Evolutionary conservation across 2,113 vertebrate genomes (phyloP).

Genomic region (Fregetta grallaria): DNA sequence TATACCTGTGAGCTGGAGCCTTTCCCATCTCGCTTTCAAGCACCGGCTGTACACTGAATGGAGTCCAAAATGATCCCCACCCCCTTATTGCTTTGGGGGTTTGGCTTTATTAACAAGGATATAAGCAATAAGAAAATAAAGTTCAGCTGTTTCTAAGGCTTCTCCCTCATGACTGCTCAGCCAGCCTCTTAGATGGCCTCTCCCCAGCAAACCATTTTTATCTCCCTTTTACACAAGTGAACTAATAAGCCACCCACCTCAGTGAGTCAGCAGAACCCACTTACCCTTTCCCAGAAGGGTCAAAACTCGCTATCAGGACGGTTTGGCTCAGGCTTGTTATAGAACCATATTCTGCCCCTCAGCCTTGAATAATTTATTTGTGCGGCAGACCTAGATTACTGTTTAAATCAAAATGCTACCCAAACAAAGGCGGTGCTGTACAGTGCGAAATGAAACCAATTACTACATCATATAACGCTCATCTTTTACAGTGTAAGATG

Average conservation of each 20-base stretch:
- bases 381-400: constrained; percentile 41
- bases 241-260: constrained; percentile 66
- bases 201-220: constrained; percentile 60
- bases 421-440: constrained; percentile 60
- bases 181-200: constrained; percentile 51
- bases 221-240: constrained; percentile 59
- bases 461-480: constrained; percentile 16
- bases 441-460: constrained; percentile 62
- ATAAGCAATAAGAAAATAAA: constrained; percentile 69
- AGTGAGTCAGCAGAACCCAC: constrained; percentile 70
- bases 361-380: constrained; percentile 64
- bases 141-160: constrained; percentile 57
- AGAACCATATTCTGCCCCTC: constrained; percentile 38
- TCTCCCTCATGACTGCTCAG: constrained; percentile 60
- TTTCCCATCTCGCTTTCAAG: constrained; percentile 56
- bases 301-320: constrained; percentile 38
- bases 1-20: constrained; percentile 63
- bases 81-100: constrained; percentile 65
- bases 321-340: constrained; percentile 41
- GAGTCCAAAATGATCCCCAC: constrained; percentile 56
- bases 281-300: constrained; percentile 67
- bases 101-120: constrained; percentile 69
- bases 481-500: constrained; percentile 50
- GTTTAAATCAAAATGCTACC: constrained; percentile 68
- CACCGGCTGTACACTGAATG: background rate